Percentiles rank a stretch among this genome's conserved stretches.
Conservation (phyloP, 2,797 vertebrate genomes). For the Scolopax bukidnonensis region DNA sequence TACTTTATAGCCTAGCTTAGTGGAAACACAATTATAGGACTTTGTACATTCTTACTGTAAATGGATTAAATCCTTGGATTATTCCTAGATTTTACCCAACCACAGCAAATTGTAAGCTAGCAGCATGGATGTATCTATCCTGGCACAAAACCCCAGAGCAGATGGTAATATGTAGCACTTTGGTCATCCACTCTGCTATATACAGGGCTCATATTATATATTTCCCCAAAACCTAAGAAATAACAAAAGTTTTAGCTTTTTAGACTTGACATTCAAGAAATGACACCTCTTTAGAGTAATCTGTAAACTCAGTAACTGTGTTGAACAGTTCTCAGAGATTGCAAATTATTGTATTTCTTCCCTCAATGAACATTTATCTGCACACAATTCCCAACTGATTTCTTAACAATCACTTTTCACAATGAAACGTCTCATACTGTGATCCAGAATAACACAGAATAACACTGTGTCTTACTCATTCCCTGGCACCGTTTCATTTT, state of each 20-base stretch:
- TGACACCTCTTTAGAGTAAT: background rate
- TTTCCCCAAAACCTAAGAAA: background rate
- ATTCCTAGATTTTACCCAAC: background rate
- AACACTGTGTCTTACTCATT: slow-evolving; percentile 27
- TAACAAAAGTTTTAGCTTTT: background rate
- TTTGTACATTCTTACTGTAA: background rate
- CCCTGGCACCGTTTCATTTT: slow-evolving; percentile 12
- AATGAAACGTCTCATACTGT: background rate
- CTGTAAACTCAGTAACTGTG: background rate
- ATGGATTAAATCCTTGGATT: background rate
- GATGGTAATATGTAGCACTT: background rate
- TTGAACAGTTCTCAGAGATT: slow-evolving; percentile 6
- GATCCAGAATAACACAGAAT: slow-evolving; percentile 21
- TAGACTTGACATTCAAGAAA: background rate
- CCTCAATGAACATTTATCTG: slow-evolving; percentile 15
- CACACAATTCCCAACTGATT: slow-evolving; percentile 36
- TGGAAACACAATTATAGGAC: background rate
- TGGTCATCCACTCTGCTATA: background rate
- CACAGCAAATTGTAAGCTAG: background rate
- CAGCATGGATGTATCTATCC: background rate
- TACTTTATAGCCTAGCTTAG: background rate
- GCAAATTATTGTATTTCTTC: slow-evolving; percentile 9
- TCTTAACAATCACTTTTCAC: slow-evolving; percentile 41
- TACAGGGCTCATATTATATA: background rate
- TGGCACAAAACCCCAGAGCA: slow-evolving; percentile 11